phyloP scores from a whole-genome alignment of 2,113 vertebrate genomes.

The Etheostoma spectabile region DNA sequence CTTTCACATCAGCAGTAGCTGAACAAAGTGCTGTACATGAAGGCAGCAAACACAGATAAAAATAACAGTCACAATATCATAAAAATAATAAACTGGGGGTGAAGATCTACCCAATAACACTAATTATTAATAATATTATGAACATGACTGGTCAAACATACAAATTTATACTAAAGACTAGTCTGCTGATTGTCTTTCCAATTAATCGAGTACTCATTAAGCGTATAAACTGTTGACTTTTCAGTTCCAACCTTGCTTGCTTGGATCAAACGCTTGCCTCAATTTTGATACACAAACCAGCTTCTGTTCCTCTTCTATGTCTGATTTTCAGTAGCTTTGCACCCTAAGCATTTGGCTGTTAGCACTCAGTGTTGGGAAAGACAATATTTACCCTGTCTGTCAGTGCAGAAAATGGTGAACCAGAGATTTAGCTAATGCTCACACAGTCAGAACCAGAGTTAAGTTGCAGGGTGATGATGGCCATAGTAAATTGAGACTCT shows the following conservation, averaged over 20 bases:
- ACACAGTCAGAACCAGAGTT: constrained; percentile 42
- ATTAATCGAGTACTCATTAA: neutral
- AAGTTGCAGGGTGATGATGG: constrained; percentile 51
- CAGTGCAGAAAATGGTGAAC: constrained; percentile 39
- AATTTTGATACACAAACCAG: neutral
- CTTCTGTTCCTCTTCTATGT: neutral
- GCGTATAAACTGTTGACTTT: neutral
- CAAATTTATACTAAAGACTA: neutral
- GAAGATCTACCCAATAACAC: too few relatives aligned
- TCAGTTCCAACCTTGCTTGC: neutral
- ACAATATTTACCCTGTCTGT: constrained; percentile 50
- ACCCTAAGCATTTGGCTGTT: constrained; percentile 5
- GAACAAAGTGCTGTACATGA: too few relatives aligned
- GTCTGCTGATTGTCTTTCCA: neutral
- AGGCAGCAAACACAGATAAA: too few relatives aligned
- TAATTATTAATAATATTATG: too few relatives aligned
- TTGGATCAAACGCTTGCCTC: neutral
- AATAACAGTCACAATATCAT: too few relatives aligned
- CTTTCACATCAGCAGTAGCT: too few relatives aligned
- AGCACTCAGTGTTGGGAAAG: constrained; percentile 21
- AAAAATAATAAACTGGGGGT: too few relatives aligned
- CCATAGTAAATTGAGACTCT: constrained; percentile 64
- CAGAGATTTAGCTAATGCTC: constrained; percentile 37
- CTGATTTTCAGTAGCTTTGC: constrained; percentile 4
- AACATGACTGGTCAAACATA: neutral